A percentile compares a stretch with the other conserved stretches of the same genome.
Conservation (phyloP, 2,113 vertebrate species). For the Dipodomys ordii region DNA sequence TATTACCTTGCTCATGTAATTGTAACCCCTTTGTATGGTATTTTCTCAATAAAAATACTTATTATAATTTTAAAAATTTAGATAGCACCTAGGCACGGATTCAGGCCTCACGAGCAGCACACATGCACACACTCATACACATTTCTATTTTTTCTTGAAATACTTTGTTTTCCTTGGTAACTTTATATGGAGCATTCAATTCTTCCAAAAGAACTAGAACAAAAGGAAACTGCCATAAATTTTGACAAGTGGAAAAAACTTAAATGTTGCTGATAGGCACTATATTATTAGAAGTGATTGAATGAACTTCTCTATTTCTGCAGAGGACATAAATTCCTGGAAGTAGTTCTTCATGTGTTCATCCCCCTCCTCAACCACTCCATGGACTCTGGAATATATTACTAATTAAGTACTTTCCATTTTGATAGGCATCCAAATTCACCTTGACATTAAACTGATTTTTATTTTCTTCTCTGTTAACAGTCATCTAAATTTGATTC, state of each 20-base stretch:
- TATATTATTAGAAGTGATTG: background rate
- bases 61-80: no score
- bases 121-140: no score
- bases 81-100: no score
- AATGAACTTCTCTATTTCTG: background rate
- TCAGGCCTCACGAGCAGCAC: no score
- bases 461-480: background rate
- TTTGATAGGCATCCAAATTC: background rate
- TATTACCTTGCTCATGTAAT: no score
- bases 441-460: background rate
- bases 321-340: background rate
- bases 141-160: background rate
- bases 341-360: background rate
- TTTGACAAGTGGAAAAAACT: background rate
- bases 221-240: slow-evolving; percentile 1
- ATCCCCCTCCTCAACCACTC: background rate
- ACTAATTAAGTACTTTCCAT: slow-evolving; percentile 5
- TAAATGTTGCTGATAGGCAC: background rate
- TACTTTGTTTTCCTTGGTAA: slow-evolving; percentile 5
- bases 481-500: background rate
- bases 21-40: no score
- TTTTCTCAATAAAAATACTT: no score
- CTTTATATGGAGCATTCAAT: background rate
- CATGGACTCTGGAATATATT: background rate
- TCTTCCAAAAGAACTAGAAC: slow-evolving; percentile 10